phyloP scores from a whole-genome alignment of 1,140 invertebrate genomes.

The Luehdorfia chinensis region DNA sequence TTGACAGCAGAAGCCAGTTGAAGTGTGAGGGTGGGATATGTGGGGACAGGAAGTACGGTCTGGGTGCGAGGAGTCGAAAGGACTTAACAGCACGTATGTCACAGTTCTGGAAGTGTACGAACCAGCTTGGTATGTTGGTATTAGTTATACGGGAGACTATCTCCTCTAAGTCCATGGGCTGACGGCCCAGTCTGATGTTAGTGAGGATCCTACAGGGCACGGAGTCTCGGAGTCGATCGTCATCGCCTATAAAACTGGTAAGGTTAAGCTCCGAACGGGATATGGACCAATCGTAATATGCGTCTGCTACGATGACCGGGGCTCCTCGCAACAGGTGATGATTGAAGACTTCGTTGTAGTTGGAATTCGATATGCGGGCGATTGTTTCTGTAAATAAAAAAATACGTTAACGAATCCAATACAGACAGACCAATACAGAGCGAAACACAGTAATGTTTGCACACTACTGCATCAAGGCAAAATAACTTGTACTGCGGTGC shows the following conservation, averaged over 20 bases:
- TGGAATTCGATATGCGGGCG: constrained; percentile 80
- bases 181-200: constrained; percentile 80
- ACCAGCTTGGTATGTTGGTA: constrained; percentile 84
- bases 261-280: constrained; percentile 83
- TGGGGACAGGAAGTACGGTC: constrained; percentile 86
- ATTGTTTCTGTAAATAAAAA: constrained; percentile 77
- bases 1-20: constrained; percentile 89
- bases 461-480: too few relatives aligned
- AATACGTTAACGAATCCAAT: too few relatives aligned
- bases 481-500: too few relatives aligned
- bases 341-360: constrained; percentile 81
- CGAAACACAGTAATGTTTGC: too few relatives aligned
- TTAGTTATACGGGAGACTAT: constrained; percentile 82
- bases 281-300: constrained; percentile 82
- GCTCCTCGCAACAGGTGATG: constrained; percentile 83
- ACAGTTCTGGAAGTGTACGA: constrained; percentile 92
- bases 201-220: constrained; percentile 84
- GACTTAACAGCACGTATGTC: constrained; percentile 86
- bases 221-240: constrained; percentile 80
- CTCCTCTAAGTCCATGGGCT: constrained; percentile 81
- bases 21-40: constrained; percentile 86
- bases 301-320: constrained; percentile 85
- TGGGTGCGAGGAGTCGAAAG: constrained; percentile 82
- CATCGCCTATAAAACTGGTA: constrained; percentile 78
- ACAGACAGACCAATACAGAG: too few relatives aligned